phyloP scores from a whole-genome alignment of 2,797 vertebrate species.

The Alfaro cultratus region DNA sequence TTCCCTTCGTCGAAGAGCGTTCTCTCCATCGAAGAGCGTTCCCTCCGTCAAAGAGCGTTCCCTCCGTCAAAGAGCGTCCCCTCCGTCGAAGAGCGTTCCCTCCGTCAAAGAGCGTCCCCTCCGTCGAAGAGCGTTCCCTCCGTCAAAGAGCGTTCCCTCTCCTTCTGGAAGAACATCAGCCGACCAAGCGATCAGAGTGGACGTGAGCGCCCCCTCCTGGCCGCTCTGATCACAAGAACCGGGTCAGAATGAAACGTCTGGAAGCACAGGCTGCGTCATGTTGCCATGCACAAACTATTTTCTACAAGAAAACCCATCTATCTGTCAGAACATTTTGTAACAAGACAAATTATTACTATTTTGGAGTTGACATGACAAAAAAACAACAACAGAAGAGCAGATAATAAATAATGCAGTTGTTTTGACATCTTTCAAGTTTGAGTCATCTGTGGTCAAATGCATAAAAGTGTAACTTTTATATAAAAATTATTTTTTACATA shows the following conservation, averaged over 20 bases:
- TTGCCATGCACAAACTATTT: slow-evolving; percentile 43
- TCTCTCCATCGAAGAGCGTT: neutral
- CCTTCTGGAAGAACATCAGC: neutral
- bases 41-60: too few relatives aligned
- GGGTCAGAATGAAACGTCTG: neutral
- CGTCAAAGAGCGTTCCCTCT: neutral
- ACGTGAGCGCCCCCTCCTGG: neutral
- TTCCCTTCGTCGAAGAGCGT: neutral
- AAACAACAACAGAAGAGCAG: slow-evolving; percentile 36
- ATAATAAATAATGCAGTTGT: slow-evolving; percentile 29
- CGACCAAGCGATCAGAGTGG: neutral
- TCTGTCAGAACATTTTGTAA: slow-evolving; percentile 60
- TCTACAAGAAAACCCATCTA: slow-evolving; percentile 47
- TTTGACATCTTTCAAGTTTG: slow-evolving; percentile 40
- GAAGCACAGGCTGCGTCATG: slow-evolving; percentile 29
- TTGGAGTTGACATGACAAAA: slow-evolving; percentile 50
- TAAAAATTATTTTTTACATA: too few relatives aligned
- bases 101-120: too few relatives aligned
- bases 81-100: neutral
- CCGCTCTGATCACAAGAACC: neutral
- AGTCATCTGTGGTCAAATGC: slow-evolving; percentile 5
- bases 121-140: neutral
- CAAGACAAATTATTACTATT: slow-evolving; percentile 55
- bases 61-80: too few relatives aligned
- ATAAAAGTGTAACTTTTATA: too few relatives aligned